Evolutionary conservation across 2,113 vertebrate species (phyloP).

Genomic region (Spea bombifrons): DNA sequence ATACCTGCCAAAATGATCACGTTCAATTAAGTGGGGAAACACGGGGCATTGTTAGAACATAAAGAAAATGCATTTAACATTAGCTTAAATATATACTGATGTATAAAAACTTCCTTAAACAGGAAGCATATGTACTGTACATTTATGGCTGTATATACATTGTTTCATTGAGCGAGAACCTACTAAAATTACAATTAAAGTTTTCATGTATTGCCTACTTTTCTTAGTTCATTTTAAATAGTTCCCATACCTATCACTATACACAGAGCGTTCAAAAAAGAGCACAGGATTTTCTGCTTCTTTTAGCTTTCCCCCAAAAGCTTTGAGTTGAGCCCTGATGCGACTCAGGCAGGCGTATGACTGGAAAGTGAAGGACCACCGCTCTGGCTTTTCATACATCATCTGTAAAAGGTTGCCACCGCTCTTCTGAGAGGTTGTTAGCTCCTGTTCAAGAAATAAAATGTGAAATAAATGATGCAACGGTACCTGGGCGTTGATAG

Average conservation of each 20-base stretch:
- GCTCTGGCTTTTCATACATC: slow-evolving; percentile 91
- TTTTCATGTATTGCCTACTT: not conserved
- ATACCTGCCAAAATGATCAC: slow-evolving; percentile 66
- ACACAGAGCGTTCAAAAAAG: slow-evolving; percentile 91
- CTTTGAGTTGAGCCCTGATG: slow-evolving; percentile 77
- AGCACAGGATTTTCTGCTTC: slow-evolving; percentile 74
- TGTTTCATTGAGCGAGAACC: not conserved
- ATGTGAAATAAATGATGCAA: not conserved
- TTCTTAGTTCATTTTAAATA: not conserved
- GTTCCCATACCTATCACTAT: slow-evolving; percentile 83
- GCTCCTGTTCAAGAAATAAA: slow-evolving; percentile 67
- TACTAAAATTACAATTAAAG: not conserved
- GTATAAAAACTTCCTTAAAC: too few species aligned
- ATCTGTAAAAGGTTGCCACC: slow-evolving; percentile 85
- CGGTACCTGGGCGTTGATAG: too few species aligned
- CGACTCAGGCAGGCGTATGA: slow-evolving; percentile 89
- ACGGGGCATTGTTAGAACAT: too few species aligned
- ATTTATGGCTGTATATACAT: too few species aligned
- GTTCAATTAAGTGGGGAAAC: too few species aligned
- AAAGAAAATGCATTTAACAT: too few species aligned
- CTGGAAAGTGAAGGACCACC: slow-evolving; percentile 95
- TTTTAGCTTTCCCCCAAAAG: slow-evolving; percentile 67
- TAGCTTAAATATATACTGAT: too few species aligned
- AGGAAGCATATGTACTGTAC: too few species aligned
- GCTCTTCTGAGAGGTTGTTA: slow-evolving; percentile 81